Conservation (phyloP, 1,140 invertebrate genomes). For the Sogatella furcifera region DNA sequence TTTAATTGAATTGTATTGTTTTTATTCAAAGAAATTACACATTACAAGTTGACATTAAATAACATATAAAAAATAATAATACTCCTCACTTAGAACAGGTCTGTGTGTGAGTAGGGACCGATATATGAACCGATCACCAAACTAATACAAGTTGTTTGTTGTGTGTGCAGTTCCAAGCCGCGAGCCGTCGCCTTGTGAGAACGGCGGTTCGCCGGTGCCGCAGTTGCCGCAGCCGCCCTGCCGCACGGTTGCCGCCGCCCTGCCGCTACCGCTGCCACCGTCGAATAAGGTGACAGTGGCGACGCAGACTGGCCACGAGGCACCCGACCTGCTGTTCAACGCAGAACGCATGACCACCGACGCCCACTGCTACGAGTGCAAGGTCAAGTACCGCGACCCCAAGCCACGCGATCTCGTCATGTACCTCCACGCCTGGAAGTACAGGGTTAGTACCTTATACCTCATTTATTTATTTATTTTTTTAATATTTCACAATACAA, state of each 20-base stretch:
- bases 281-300: constrained; percentile 57
- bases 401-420: constrained; percentile 83
- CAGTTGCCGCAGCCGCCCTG: constrained; percentile 9
- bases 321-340: constrained; percentile 53
- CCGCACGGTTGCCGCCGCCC: constrained; percentile 7
- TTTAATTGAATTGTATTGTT: too few relatives aligned
- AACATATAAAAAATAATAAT: too few relatives aligned
- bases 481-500: too few relatives aligned
- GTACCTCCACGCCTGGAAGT: constrained; percentile 81
- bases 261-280: background rate
- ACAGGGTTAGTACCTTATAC: constrained; percentile 18
- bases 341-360: constrained; percentile 68
- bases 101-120: too few relatives aligned
- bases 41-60: too few relatives aligned
- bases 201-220: constrained; percentile 31
- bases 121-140: too few relatives aligned
- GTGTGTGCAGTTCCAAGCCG: constrained; percentile 29
- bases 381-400: constrained; percentile 81
- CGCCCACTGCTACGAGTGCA: constrained; percentile 85
- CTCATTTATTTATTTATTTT: too few relatives aligned
- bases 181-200: constrained; percentile 48
- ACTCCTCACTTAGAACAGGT: too few relatives aligned
- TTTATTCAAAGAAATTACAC: too few relatives aligned
- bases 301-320: constrained; percentile 69
- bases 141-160: background rate